Conservation (phyloP, 2,113 vertebrate species). For the Ascaphus truei region DNA sequence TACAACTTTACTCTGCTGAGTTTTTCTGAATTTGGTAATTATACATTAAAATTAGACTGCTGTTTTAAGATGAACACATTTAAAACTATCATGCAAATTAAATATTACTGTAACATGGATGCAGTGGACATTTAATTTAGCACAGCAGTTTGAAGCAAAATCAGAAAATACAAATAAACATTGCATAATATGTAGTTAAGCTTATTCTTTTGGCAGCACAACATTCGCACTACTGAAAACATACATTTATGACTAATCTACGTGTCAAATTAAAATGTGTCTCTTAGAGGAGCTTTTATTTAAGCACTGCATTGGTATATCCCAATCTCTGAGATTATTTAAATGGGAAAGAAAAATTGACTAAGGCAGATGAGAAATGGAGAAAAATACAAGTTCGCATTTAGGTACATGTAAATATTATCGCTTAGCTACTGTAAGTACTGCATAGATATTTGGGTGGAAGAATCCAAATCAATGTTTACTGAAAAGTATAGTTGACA, state of each 20-base stretch:
- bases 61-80: constrained; percentile 20
- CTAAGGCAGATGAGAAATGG: no score
- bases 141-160: constrained; percentile 16
- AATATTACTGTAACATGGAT: not conserved
- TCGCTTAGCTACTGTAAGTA: no score
- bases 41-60: constrained; percentile 7
- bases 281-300: no score
- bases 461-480: no score
- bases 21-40: constrained; percentile 3
- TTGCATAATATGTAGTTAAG: constrained; percentile 17
- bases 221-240: not conserved
- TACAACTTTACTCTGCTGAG: constrained; percentile 17
- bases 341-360: no score
- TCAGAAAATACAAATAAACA: constrained; percentile 30
- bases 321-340: no score
- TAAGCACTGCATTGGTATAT: no score
- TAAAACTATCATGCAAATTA: constrained; percentile 28
- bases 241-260: not conserved
- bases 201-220: constrained; percentile 20
- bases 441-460: no score
- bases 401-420: no score
- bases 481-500: no score
- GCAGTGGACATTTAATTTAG: constrained; percentile 2
- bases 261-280: constrained; percentile 17
- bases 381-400: no score